These are phyloP conservation scores for Drosophila kokeensis DNA, from an alignment of 2,888 invertebrate genomes.

Conservation along the genomic window DNA sequence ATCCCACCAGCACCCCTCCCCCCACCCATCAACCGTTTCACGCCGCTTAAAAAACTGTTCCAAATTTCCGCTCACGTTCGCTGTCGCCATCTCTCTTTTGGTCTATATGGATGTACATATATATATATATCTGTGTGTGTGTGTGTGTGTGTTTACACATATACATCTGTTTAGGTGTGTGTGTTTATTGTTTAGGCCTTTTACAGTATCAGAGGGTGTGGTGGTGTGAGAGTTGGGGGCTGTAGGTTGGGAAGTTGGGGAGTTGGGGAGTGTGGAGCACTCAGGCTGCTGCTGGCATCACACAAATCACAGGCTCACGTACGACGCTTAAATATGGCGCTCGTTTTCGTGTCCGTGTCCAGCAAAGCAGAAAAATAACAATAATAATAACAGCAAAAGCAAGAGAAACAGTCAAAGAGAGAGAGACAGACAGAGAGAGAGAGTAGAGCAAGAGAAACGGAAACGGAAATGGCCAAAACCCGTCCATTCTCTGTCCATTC, in stretches of 20 bases:
- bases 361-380: conserved; percentile 61
- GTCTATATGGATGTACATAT: conserved; percentile 1
- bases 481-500: conserved; percentile 76
- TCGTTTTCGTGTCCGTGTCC: conserved; percentile 71
- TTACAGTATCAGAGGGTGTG: conserved; percentile 27
- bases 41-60: conserved; percentile 34
- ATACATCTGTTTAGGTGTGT: conserved; percentile 26
- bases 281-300: conserved; percentile 32
- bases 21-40: background rate
- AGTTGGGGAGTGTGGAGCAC: background rate
- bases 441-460: background rate
- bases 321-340: conserved; percentile 73
- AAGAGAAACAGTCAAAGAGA: conserved; percentile 23
- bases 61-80: conserved; percentile 64
- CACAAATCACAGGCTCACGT: conserved; percentile 73
- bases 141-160: background rate
- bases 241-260: background rate
- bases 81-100: conserved; percentile 13
- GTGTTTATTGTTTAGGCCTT: conserved; percentile 77
- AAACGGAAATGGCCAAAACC: conserved; percentile 20
- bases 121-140: background rate
- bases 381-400: conserved; percentile 51
- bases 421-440: background rate
- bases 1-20: background rate
- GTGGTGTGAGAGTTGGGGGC: background rate